phyloP scores from a whole-genome alignment of 2,888 invertebrate genomes.

The Idaea biselata region DNA sequence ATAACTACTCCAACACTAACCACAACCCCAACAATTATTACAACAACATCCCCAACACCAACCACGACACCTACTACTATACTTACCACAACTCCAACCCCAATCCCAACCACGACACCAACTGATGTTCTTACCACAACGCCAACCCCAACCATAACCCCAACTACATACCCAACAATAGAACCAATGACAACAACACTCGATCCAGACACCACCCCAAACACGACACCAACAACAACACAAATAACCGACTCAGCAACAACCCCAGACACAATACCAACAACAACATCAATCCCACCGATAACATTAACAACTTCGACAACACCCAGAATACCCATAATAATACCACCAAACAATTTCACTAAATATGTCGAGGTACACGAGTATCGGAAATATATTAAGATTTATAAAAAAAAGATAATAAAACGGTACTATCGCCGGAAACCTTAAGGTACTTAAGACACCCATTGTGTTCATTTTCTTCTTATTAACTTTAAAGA shows the following conservation, averaged over 20 bases:
- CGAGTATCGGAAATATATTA: neutral
- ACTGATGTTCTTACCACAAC: slow-evolving; percentile 9
- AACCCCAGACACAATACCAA: slow-evolving; percentile 6
- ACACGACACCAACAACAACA: slow-evolving; percentile 1
- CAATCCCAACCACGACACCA: slow-evolving; percentile 3
- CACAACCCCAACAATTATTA: slow-evolving; percentile 7
- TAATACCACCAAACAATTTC: slow-evolving; percentile 6
- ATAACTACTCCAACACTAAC: slow-evolving; percentile 1
- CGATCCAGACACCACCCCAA: too few species aligned
- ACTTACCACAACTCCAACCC: too few species aligned
- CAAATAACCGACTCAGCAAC: neutral
- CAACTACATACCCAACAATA: neutral
- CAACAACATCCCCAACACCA: neutral
- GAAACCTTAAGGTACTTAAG: too few species aligned
- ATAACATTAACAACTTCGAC: slow-evolving; percentile 7
- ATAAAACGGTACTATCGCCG: neutral
- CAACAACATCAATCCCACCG: slow-evolving; percentile 5
- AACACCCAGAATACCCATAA: slow-evolving; percentile 13
- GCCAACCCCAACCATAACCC: slow-evolving; percentile 3
- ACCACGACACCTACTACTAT: slow-evolving; percentile 14
- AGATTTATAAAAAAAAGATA: neutral
- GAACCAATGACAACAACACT: slow-evolving; percentile 1
- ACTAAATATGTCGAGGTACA: neutral
- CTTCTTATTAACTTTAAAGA: too few species aligned
- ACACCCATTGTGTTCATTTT: too few species aligned